A percentile compares a stretch with the other conserved stretches of the same genome.
phyloP scores from a whole-genome alignment of 2,888 invertebrate species.

The Stenodera caucasica region DNA sequence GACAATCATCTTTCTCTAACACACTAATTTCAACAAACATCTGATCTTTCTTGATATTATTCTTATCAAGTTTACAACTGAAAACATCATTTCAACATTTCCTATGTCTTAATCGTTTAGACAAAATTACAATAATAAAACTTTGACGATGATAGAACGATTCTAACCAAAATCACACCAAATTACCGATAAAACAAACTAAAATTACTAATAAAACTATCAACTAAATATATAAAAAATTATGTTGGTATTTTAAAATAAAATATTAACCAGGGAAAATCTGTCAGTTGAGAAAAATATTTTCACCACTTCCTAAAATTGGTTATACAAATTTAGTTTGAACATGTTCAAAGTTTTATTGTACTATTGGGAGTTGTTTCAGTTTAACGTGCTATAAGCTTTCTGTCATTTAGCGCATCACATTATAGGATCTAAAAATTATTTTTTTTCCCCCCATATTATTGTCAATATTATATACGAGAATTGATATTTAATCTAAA shows the following conservation, averaged over 20 bases:
- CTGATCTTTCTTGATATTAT: background rate
- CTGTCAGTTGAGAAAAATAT: conserved; percentile 11
- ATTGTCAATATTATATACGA: background rate
- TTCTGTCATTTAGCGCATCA: conserved; percentile 17
- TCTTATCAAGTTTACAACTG: background rate
- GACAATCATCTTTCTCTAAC: background rate
- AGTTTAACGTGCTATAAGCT: conserved; percentile 15
- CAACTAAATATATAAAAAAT: background rate
- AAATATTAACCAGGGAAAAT: conserved; percentile 1
- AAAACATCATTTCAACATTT: background rate
- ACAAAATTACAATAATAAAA: background rate
- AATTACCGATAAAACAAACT: too few species aligned
- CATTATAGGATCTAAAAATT: conserved; percentile 12
- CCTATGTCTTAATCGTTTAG: background rate
- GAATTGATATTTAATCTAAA: background rate
- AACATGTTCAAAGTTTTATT: conserved; percentile 16
- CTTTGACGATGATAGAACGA: background rate
- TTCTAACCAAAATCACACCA: background rate
- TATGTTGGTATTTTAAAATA: background rate
- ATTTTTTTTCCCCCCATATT: background rate
- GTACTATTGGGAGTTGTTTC: conserved; percentile 17
- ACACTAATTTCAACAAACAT: background rate
- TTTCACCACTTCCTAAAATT: conserved; percentile 12
- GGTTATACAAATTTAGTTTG: conserved; percentile 12
- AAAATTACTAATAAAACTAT: too few species aligned